Percentiles rank a stretch among this genome's conserved stretches.
These are phyloP conservation scores for Pseudochromis fuscus DNA, from an alignment of 2,797 vertebrate genomes.

Conservation along the genomic window DNA sequence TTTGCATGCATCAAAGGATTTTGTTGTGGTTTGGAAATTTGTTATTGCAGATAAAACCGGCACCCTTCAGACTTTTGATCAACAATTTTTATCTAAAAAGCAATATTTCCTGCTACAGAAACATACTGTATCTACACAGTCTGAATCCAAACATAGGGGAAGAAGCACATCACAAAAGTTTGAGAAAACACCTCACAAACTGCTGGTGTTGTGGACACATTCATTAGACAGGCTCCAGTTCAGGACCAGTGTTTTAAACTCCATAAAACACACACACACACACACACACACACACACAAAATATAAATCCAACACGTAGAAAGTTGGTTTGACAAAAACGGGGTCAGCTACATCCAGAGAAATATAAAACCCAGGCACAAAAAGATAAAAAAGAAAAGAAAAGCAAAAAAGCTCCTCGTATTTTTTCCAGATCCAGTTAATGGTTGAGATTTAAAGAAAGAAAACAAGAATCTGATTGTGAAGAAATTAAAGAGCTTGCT, in stretches of 20 bases:
- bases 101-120: not conserved
- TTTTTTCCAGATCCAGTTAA: no score
- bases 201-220: not conserved
- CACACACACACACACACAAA: not conserved
- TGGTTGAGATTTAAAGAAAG: not conserved
- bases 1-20: not conserved
- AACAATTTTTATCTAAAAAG: not conserved
- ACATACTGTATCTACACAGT: not conserved
- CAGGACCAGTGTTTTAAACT: constrained; percentile 11
- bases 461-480: not conserved
- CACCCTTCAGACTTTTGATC: not conserved
- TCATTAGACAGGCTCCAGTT: not conserved
- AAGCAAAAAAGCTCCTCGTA: not conserved
- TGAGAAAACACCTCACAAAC: not conserved
- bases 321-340: not conserved
- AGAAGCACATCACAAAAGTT: not conserved
- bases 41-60: not conserved
- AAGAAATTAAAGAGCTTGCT: no score
- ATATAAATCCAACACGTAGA: constrained; percentile 2
- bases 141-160: not conserved
- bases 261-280: constrained; percentile 17
- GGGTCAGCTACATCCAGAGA: constrained; percentile 24
- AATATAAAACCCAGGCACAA: constrained; percentile 11
- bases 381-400: not conserved
- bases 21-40: not conserved